Conservation (phyloP, 1,140 invertebrate genomes). For the Lasioglossum baleicum region DNA sequence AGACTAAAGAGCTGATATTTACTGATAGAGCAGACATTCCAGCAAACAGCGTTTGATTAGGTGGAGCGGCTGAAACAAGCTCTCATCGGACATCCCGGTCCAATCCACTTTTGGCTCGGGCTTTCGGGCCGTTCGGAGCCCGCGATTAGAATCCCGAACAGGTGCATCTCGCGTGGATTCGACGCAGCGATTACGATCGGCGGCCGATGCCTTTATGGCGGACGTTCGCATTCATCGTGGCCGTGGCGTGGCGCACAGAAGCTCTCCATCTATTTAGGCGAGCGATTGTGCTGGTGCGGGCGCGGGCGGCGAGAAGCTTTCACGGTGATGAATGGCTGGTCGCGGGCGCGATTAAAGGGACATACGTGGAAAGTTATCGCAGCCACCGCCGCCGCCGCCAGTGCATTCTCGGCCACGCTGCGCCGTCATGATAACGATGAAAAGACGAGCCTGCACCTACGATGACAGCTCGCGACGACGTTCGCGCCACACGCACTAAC, state of each 20-base stretch:
- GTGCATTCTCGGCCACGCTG: slow-evolving; percentile 36
- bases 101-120: not conserved
- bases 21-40: no score
- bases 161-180: slow-evolving; percentile 6
- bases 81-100: not conserved
- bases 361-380: slow-evolving; percentile 59
- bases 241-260: not conserved
- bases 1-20: no score
- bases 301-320: slow-evolving; percentile 21
- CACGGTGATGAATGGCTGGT: slow-evolving; percentile 51
- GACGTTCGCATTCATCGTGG: not conserved
- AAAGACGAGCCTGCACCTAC: slow-evolving; percentile 7
- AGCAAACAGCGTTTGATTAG: no score
- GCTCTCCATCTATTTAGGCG: not conserved
- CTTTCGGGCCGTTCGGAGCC: not conserved
- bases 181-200: not conserved
- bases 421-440: slow-evolving; percentile 40
- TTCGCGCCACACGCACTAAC: not conserved
- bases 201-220: slow-evolving; percentile 4
- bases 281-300: slow-evolving; percentile 1
- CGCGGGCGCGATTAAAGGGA: slow-evolving; percentile 51
- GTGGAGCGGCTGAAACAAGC: no score
- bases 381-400: not conserved
- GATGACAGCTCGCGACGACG: not conserved
- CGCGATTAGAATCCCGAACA: slow-evolving; percentile 45